Base-by-base conservation (phyloP, 2,888 invertebrate genomes). In the Synergus umbraculus region DNA sequence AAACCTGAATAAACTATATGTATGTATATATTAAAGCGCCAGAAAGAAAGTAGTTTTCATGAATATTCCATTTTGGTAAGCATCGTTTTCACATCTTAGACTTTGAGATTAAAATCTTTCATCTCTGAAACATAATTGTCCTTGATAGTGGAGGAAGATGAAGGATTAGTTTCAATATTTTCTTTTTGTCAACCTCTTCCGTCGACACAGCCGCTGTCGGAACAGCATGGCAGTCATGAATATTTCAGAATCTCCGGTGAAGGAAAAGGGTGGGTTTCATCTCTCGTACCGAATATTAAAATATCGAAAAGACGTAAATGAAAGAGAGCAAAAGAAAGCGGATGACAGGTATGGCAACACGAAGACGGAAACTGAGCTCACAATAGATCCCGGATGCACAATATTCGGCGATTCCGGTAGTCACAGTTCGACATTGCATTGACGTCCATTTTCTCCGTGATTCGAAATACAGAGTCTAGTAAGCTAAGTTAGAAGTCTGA, bases 201-300 rank as follows among this genome's bases (percentile, higher is more conserved):
- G 18, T 18, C 10, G 54, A 58, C n/a, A 76, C 67, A 67, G 67
- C 54, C 76, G 15, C 66, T 41, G 22, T n/a, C 67, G 67, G 49
- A 60, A 49, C 43, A 60, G 18, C 37, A 18, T 67, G 82, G 82
- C 78, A 83, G 83, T 86, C 86, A 87, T 89, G 89, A 89, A 89
- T 89, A 88, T 89, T 89, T 88, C 86, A 54, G 79, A 64, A 60
- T 82, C 79, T 76, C 69, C 63, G 63, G 80, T 58, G 58, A 18
- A 58, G 18, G 9, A 58, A 8, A 18, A 58, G 58, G 18, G 58
- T 58, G 58, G 10, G 18, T 58, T 58, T 58, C 18, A 58, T 58
- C 18, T 58, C 9, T 8, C 58, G n/a, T 1, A 18, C 58, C 18
- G 58, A 58, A 58, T 58, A 66, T 66, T 66, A 43, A 66, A 66